Percentiles rank a stretch among this genome's conserved stretches.
These are phyloP conservation scores for Ploceus nigricollis DNA, from an alignment of 2,113 vertebrate genomes.

Conservation along the genomic window DNA sequence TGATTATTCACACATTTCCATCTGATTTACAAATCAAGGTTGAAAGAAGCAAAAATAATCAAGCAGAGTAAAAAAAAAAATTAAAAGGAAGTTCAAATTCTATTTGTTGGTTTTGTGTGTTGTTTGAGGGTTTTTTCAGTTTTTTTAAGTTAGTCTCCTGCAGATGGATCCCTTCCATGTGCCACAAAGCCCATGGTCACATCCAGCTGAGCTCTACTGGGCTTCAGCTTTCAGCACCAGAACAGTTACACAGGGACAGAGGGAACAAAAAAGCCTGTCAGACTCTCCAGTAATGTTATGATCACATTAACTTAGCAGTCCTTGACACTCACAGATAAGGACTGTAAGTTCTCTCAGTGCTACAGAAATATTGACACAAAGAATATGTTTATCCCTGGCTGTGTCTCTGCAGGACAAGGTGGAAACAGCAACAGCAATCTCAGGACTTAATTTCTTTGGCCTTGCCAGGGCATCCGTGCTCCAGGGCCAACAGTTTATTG, in stretches of 20 bases:
- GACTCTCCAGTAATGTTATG: background rate
- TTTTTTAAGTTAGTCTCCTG: background rate
- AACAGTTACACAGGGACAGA: background rate
- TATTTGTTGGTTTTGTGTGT: background rate
- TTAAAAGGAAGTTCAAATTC: background rate
- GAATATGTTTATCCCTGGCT: constrained; percentile 53
- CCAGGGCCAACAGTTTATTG: background rate
- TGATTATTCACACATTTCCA: background rate
- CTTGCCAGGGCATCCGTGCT: background rate
- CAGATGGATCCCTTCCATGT: background rate
- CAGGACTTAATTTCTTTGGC: constrained; percentile 52
- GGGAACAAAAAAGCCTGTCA: background rate
- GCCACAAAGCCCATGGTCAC: background rate
- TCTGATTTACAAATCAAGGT: background rate
- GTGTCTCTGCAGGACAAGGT: constrained; percentile 28
- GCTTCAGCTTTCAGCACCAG: background rate
- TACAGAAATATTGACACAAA: constrained; percentile 66
- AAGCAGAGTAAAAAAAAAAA: background rate
- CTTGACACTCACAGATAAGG: constrained; percentile 60
- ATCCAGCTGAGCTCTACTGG: background rate
- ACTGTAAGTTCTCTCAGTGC: constrained; percentile 28
- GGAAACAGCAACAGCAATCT: constrained; percentile 26
- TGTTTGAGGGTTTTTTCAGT: background rate
- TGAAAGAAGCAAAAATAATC: background rate
- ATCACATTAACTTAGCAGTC: constrained; percentile 42